Conservation (phyloP, 2,797 vertebrate genomes). For the Coreius guichenoti region DNA sequence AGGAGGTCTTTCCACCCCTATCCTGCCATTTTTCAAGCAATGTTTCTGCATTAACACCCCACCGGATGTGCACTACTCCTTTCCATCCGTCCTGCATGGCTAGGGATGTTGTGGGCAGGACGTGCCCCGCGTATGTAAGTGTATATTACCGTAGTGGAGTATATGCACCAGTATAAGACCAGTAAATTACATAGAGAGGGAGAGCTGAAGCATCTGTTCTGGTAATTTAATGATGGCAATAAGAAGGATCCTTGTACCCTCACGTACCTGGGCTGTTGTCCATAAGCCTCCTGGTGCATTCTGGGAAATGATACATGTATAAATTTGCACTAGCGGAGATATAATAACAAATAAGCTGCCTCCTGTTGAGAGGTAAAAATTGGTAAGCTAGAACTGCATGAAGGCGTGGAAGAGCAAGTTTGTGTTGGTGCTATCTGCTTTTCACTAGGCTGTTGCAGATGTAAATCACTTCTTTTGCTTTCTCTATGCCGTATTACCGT, state of each 20-base stretch:
- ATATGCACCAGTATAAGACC: slow-evolving; percentile 38
- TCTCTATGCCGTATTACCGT: not conserved
- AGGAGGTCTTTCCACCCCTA: not conserved
- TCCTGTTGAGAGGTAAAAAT: slow-evolving; percentile 38
- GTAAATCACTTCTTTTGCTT: not conserved
- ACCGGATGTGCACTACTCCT: not conserved
- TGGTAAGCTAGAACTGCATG: not conserved
- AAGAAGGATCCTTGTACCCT: slow-evolving; percentile 38
- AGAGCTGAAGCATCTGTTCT: slow-evolving; percentile 51
- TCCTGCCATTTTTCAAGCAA: slow-evolving; percentile 1
- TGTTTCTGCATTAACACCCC: not conserved
- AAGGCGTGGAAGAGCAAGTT: not conserved
- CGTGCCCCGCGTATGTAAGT: slow-evolving; percentile 25
- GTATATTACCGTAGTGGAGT: slow-evolving; percentile 28
- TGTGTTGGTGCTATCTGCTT: slow-evolving; percentile 23
- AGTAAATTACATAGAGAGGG: slow-evolving; percentile 32
- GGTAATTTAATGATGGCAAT: slow-evolving; percentile 51
- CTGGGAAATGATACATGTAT: slow-evolving; percentile 42
- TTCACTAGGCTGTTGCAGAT: slow-evolving; percentile 10
- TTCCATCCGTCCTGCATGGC: slow-evolving; percentile 1
- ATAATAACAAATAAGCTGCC: slow-evolving; percentile 27
- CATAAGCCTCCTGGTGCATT: slow-evolving; percentile 43
- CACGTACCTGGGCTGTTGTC: slow-evolving; percentile 43
- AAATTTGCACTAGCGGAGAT: slow-evolving; percentile 17
- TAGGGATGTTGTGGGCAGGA: slow-evolving; percentile 1